Base-by-base conservation (phyloP, 2,888 invertebrate species). In the Agonopterix heracliana region DNA sequence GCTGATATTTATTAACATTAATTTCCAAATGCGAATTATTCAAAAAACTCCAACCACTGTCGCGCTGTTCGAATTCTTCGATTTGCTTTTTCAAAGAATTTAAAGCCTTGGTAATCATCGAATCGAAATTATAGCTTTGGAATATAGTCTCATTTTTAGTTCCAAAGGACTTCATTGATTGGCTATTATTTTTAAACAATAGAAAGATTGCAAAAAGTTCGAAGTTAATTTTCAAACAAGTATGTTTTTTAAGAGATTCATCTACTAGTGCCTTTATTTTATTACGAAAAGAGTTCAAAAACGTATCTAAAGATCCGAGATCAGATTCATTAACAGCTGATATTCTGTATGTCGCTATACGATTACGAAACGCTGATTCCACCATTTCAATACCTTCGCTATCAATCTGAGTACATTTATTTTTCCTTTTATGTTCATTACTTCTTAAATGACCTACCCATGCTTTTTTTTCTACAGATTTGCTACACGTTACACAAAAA, bases 1-100 rank as follows among this genome's bases (percentile, higher is more conserved):
- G 46, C 34, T 44, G 47, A 41, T 45, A 47, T 34, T 44, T 49
- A 45, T 49, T 49, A 38, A 42, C 41, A 46, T 49, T 49, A 7
- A 49, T 42, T 49, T 49, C 45, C n/a, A 49, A 44, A 12, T 49
- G 46, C 5, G 46, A 42, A 43, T 44, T 43, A 46, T 34, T 14
- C 41, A 49, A 43, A 43, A 49, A 49, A 34, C 38, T 14, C 46
- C 46, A 49, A 1, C 46, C 49, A 34, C 49, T 49, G 17, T 42
- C 47, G 14, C 42, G 35, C n/a, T 42, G 42, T 36, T 47, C 35
- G 17, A 47, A 47, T 35, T 42, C 47, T 14, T 47, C 42, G 9
- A 47, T 40, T 34, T 47, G 41, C 26, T 47, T 47, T 9, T 35
- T 35, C 4, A 35, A 35, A 35, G 35, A 8, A 35, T 35, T 35